Base-by-base conservation (phyloP, 2,797 vertebrate species). In the Tragopan temminckii region DNA sequence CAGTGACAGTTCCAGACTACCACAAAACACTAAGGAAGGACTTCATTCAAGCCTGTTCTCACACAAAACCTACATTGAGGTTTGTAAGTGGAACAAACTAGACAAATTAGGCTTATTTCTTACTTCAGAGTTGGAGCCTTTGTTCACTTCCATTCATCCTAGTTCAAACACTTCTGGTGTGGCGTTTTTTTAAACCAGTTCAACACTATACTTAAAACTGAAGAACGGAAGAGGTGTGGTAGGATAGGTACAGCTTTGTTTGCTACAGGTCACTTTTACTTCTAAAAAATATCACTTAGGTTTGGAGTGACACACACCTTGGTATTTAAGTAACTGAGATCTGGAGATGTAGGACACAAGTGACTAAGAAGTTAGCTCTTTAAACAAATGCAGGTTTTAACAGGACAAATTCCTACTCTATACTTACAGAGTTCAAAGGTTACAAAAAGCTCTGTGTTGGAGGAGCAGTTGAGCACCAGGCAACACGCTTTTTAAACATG, bases 221-320 rank as follows among this genome's bases (percentile, higher is more conserved):
- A 82, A 74, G 64, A 57, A 71, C 4, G 5, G 35, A n/a, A 16
- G 68, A 83, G 35, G 61, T 21, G 6, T 3, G 80, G 46, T 3
- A n/a, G 36, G 77, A 48, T 0, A 3, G 61, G 43, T 31, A 80
- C 17, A 63, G 68, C 33, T 16, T 38, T 61, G 24, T 2, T 85
- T 68, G 42, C 63, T 48, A 63, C 62, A 36, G 50, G 59, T 59
- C 67, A 68, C 77, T 78, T 66, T 53, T 66, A 72, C 70, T 70
- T 61, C 63, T 58, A 88, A 77, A 70, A 81, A 79, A 27, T 40
- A 53, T 45, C 25, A 27, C 79, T 82, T 69, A 38, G 66, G 61
- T 57, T 89, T 18, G 40, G 84, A 85, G 76, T 94, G 93, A 94
- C 94, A 96, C 91, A 95, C 77, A 88, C 89, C 50, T 92, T 85